Evolutionary conservation across 2,113 vertebrate species (phyloP).

Genomic region (Ellobius talpinus): DNA sequence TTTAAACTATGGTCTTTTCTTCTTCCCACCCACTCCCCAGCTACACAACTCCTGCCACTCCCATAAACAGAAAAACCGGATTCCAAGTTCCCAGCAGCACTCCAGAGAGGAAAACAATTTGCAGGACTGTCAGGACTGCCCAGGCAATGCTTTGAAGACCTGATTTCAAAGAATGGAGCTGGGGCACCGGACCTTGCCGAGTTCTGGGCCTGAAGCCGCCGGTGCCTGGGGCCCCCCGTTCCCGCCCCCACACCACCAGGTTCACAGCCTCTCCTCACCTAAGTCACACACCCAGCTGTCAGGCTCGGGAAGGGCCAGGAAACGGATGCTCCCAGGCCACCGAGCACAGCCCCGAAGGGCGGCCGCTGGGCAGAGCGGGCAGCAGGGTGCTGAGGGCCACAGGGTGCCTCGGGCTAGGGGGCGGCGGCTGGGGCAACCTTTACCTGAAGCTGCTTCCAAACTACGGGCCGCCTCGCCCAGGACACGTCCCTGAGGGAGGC

Average conservation of each 20-base stretch:
- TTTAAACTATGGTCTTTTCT: background rate
- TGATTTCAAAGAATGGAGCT: background rate
- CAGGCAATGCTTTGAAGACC: constrained; percentile 44
- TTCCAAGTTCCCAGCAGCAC: constrained; percentile 40
- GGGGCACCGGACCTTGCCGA: background rate
- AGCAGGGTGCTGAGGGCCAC: background rate
- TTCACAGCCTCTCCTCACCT: constrained; percentile 52
- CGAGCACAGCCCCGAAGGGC: background rate
- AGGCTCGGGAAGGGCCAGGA: constrained; percentile 23
- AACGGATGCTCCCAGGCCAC: constrained; percentile 26
- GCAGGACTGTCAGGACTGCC: background rate
- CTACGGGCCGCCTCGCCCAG: constrained; percentile 55
- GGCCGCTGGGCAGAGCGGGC: background rate
- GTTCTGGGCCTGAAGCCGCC: background rate
- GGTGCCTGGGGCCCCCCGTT: background rate
- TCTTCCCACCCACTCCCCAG: background rate
- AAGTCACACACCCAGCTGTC: constrained; percentile 52
- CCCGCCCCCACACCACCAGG: background rate
- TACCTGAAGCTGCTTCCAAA: constrained; percentile 76
- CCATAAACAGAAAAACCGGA: constrained; percentile 26
- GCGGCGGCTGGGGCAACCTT: constrained; percentile 70
- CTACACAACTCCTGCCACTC: constrained; percentile 30
- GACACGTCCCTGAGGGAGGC: constrained; percentile 59
- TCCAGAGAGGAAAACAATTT: background rate
- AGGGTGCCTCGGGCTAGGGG: background rate